phyloP scores from a whole-genome alignment of 1,140 invertebrate species.

The Achroia grisella region DNA sequence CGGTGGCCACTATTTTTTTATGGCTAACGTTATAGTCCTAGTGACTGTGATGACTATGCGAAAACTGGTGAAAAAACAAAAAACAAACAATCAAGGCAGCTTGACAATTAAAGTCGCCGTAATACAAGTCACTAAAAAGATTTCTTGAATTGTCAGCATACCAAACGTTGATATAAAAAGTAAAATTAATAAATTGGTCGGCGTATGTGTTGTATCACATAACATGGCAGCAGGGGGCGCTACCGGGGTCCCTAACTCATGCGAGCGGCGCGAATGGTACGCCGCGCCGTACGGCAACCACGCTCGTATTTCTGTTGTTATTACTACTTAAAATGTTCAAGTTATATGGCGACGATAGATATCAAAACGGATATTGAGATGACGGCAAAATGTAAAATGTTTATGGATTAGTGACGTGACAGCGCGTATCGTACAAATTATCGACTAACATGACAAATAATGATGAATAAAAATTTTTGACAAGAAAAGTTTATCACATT shows the following conservation, averaged over 20 bases:
- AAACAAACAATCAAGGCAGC: background rate
- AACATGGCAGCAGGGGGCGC: constrained; percentile 48
- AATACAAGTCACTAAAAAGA: constrained; percentile 14
- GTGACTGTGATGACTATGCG: constrained; percentile 26
- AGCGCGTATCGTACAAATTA: no score
- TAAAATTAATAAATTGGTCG: constrained; percentile 51
- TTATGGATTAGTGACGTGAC: constrained; percentile 14
- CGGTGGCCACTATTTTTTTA: constrained; percentile 50
- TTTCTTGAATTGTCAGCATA: constrained; percentile 34
- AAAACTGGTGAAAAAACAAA: constrained; percentile 15
- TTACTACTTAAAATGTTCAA: constrained; percentile 54
- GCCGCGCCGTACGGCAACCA: constrained; percentile 14
- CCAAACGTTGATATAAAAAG: constrained; percentile 18
- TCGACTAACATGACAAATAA: no score
- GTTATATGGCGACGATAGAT: constrained; percentile 49
- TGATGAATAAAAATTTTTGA: no score
- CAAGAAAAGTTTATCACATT: no score
- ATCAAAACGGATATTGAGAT: constrained; percentile 46
- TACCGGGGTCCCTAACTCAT: constrained; percentile 47
- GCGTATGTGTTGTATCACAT: constrained; percentile 48
- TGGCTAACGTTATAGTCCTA: constrained; percentile 19
- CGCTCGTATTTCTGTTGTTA: constrained; percentile 50
- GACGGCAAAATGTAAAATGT: constrained; percentile 22
- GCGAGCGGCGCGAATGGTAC: constrained; percentile 29
- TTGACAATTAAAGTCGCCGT: constrained; percentile 5